Base-by-base conservation (phyloP, 2,888 invertebrate species). In the Cacoxenus indagator region DNA sequence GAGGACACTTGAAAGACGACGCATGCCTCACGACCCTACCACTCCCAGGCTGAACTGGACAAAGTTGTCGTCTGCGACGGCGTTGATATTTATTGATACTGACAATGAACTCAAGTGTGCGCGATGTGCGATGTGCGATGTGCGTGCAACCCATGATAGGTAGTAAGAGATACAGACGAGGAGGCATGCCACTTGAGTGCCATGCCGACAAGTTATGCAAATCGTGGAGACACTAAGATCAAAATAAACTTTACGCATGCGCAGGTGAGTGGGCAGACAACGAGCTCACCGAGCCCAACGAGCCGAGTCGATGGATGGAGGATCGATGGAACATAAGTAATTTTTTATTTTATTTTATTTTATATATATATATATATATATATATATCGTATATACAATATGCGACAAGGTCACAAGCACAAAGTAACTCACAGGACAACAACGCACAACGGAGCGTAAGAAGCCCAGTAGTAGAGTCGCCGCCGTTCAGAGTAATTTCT, bases 21-120 rank as follows among this genome's bases (percentile, higher is more conserved):
- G 27, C 43, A 19, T 24, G 43, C 37, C 61, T 37, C 45, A 51
- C 5, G 19, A 9, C 51, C 17, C 8, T 17, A 51, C 29, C 43
- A 43, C 48, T n/a, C 1, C 14, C 24, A 48, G 64, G 48, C 37
- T 51, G 43, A 51, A 62, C 61, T 64, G 64, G 46, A 81, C 79
- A 77, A 81, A 78, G 82, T 78, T 81, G 80, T 79, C 81, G 75
- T 77, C 76, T 75, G 71, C n/a, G 71, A 24, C 24, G 43, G 73
- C 78, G 78, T 76, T 81, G 80, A 81, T 81, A 81, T 81, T 81
- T 81, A 81, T 81, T 81, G 82, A 80, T 81, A 81, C 82, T 80
- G 80, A 81, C 80, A 81, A 79, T 81, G 80, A 78, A 81, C 76
- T 77, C 68, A 64, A 17, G 45, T 62, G 45, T 22, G 67, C 62